Evolutionary conservation across 1,140 invertebrate species (phyloP).

Genomic region (Diachasmimorpha longicaudata): DNA sequence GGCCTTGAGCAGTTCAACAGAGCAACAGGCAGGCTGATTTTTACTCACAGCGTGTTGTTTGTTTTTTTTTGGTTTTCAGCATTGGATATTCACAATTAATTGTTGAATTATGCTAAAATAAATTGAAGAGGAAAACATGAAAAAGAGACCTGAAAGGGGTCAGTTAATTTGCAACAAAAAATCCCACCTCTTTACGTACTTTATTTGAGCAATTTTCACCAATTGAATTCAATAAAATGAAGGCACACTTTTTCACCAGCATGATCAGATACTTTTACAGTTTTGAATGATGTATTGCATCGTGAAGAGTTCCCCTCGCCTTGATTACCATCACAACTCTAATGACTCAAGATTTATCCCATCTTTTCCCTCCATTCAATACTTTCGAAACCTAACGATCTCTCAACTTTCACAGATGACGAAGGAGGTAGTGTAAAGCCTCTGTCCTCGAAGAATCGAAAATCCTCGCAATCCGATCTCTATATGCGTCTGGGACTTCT

Average conservation of each 20-base stretch:
- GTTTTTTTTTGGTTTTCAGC: not conserved
- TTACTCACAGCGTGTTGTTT: slow-evolving; percentile 19
- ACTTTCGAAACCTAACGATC: slow-evolving; percentile 22
- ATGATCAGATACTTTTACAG: slow-evolving; percentile 1
- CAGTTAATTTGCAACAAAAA: too few relatives aligned
- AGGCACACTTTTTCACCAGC: not conserved
- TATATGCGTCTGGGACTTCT: slow-evolving; percentile 86
- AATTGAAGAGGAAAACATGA: too few relatives aligned
- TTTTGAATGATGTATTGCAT: slow-evolving; percentile 16
- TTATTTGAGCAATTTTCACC: not conserved
- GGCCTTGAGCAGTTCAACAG: slow-evolving; percentile 11
- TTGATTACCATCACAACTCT: not conserved
- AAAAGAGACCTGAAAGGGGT: too few relatives aligned
- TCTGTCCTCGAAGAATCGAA: slow-evolving; percentile 62
- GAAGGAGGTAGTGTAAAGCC: slow-evolving; percentile 73
- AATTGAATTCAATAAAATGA: not conserved
- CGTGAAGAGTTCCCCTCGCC: slow-evolving; percentile 12
- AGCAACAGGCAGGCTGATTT: slow-evolving; percentile 29
- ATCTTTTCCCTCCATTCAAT: not conserved
- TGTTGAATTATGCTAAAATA: too few relatives aligned
- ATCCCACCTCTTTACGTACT: not conserved
- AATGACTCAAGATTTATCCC: not conserved
- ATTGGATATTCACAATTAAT: too few relatives aligned
- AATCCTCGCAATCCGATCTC: slow-evolving; percentile 74
- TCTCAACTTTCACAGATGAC: slow-evolving; percentile 67